phyloP scores from a whole-genome alignment of 23 tunicate genomes.

The Trididemnum clinides region DNA sequence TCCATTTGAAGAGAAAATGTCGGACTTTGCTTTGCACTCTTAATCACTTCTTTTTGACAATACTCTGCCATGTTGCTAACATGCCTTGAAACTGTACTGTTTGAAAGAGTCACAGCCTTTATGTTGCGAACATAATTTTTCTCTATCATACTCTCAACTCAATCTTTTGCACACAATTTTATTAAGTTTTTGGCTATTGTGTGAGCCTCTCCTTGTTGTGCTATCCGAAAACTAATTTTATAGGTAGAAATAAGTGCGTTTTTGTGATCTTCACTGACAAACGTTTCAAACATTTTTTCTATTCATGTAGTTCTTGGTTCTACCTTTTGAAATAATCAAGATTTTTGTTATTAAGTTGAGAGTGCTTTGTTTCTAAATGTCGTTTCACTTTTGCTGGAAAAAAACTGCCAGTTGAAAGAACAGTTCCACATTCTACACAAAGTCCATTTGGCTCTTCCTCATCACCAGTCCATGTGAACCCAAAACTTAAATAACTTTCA shows the following conservation, averaged over 20 bases:
- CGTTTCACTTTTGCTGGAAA: not conserved
- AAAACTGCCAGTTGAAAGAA: not conserved
- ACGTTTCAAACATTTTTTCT: slow-evolving; percentile 1
- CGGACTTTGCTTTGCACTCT: too few relatives aligned
- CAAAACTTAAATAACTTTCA: slow-evolving; percentile 12
- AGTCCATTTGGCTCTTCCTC: slow-evolving; percentile 20
- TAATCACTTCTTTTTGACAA: too few relatives aligned
- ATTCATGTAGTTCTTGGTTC: not conserved
- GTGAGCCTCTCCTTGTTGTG: too few relatives aligned
- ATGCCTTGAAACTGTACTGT: too few relatives aligned
- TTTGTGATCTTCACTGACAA: slow-evolving; percentile 11
- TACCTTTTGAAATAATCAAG: slow-evolving; percentile 3
- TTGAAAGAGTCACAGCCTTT: too few relatives aligned
- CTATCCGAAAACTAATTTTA: too few relatives aligned
- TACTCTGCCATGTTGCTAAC: too few relatives aligned
- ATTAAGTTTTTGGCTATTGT: too few relatives aligned
- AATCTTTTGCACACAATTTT: too few relatives aligned
- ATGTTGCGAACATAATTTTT: too few relatives aligned
- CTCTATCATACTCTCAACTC: too few relatives aligned
- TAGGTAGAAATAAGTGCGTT: slow-evolving; percentile 22
- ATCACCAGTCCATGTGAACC: slow-evolving; percentile 32
- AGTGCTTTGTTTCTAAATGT: slow-evolving; percentile 4
- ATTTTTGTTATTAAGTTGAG: slow-evolving; percentile 11
- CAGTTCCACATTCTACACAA: slow-evolving; percentile 16
- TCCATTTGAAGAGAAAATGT: too few relatives aligned